Evolutionary conservation across 2,888 invertebrate species (phyloP), one percentile per base, ranked within the genome.

Genomic region (Aleiodes alternator): DNA sequence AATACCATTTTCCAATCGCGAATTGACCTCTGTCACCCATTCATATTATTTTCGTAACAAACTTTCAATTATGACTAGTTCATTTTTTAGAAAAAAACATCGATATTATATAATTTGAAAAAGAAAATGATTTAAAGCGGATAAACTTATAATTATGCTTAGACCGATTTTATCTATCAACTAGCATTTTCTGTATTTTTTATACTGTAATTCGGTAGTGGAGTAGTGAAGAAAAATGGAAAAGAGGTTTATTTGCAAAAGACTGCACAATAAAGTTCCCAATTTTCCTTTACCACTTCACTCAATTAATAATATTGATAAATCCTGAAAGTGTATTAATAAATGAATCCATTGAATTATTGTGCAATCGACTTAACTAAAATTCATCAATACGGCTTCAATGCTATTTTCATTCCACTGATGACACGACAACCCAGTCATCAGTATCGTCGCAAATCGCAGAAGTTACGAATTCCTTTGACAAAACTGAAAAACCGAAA

Each of bases 351-450:
- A 7, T 48, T n/a, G 14, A 43, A 14, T 43, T 14, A 43, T 9
- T 64, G 6, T 38, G 34, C 16, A 16, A 64, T 43, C 48, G 14
- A 14, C 23, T 43, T 16, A 12, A 43, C 16, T 48, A 14, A 64
- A 48, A 64, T 64, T 48, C 38, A 59, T 43, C n/a, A n/a, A 8
- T 43, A 14, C 48, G 64, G 8, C 23, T 23, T 48, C 14, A 29
- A 12, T 14, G 38, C 12, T 34, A 31, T 59, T 43, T 43, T 72
- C 48, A 76, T 70, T 74, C 43, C 51, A 76, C 69, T 4, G 78
- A 69, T 23, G 76, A 76, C 59, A 87, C 82, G 68, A 88, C 80
- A 55, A 88, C 86, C 88, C 88, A 88, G 77, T 85, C 88, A 76
- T 87, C 88, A 23, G 77, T 79, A 16, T 87, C 88, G 48, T 88